Base-by-base conservation (phyloP, 2,888 invertebrate genomes). In the Crematogaster levior region DNA sequence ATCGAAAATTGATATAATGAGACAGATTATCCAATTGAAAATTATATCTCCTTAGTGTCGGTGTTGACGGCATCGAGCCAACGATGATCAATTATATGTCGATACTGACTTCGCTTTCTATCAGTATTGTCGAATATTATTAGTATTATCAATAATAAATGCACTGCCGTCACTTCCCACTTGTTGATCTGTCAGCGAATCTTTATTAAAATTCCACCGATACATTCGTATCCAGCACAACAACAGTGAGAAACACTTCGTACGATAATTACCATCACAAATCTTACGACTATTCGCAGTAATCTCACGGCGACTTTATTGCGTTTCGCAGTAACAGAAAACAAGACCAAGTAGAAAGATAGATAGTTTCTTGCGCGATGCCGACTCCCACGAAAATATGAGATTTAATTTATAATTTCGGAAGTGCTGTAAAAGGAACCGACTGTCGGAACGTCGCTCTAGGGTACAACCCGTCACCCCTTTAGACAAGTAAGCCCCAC, bases 361-460 rank as follows among this genome's bases (percentile, higher is more conserved):
- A 81, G 61, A 83, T 66, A 74, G 82, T 15, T 66, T 74, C 53
- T 75, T 81, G 68, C 86, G 81, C 66, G 82, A 84, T 81, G 85
- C 82, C 68, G 87, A 86, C 85, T 88, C 88, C 75, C 86, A 86
- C 85, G 89, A 86, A 84, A 84, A 85, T 84, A 70, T 74, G 90
- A 89, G 90, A 92, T 92, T 92, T 91, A 93, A 93, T 93, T 92
- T 92, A 86, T 88, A 90, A 92, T 93, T 92, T 93, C 91, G 91
- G 91, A 93, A 92, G 92, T 92, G 90, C 85, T 81, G 84, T 70
- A 85, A 89, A 72, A 81, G 80, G 77, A 86, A 79, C 83, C 85
- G 88, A 72, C 90, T 88, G 91, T 91, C 90, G 72, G 85, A 81
- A 88, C 75, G 77, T 82, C 75, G 86, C 84, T 85, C 81, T 68